Base-by-base conservation (phyloP, 2,797 vertebrate genomes). In the Acanthurus lineatus region DNA sequence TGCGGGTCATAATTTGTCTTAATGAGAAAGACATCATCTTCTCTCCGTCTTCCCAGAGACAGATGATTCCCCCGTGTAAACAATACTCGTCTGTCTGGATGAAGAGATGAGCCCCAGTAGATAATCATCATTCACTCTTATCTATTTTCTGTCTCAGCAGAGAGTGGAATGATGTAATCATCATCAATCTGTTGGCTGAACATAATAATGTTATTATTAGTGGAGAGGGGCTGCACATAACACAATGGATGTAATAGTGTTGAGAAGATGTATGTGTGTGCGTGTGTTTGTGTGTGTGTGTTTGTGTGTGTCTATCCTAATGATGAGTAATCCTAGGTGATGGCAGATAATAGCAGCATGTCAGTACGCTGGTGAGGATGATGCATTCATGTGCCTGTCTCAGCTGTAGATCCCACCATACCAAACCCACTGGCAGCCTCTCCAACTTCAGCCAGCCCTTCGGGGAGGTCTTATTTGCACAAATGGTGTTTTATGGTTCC, bases 171-270 rank as follows among this genome's bases (percentile, higher is more conserved):
- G 81, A 87, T 62, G 78, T 85, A 86, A 92, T 91, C 84, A 92
- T 87, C 87, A 90, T 92, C 87, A 91, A 82, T 89, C 90, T 84
- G 83, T 82, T 42, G 77, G 48, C 73, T 82, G 78, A 89, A 89
- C 84, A 83, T 85, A 85, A 89, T 86, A 71, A 87, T 76, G 69
- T 86, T 86, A 82, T 90, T 84, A 90, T 91, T 88, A 89, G 78
- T 87, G 54, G 57, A 81, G 86, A 64, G 73, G 20, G 66, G 73
- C 73, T 52, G 73, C 64, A 51, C 66, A 74, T 58, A 61, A 49
- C 22, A 59, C 81, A 69, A 60, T 69, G 74, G 57, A 53, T 63
- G 42, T 44, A 57, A 76, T 45, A 8, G 52, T 4, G 59, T 40
- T 68, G 25, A 66, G 60, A 62, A 9, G 35, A 22, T 64, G 57